Percentiles rank a stretch among this genome's conserved stretches.
phyloP scores from a whole-genome alignment of 2,888 invertebrate genomes.

The Sturmia bella region DNA sequence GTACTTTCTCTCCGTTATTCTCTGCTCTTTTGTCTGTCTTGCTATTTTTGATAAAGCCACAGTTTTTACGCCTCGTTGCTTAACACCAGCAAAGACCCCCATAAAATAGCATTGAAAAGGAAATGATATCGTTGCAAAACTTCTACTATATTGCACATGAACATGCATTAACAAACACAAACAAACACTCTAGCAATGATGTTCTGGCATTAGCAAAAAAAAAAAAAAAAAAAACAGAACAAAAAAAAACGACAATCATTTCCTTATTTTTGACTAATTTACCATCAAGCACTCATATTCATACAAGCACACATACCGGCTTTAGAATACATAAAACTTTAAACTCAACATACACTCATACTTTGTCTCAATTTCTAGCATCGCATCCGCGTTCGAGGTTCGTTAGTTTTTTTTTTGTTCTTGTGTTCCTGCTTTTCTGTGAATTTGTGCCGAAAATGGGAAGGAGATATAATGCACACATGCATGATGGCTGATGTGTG shows the following conservation, averaged over 20 bases:
- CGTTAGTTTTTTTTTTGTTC: not conserved
- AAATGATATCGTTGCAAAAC: slow-evolving; percentile 68
- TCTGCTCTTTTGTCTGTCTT: slow-evolving; percentile 6
- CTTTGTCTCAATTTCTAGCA: slow-evolving; percentile 57
- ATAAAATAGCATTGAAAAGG: slow-evolving; percentile 70
- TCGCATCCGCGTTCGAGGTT: slow-evolving; percentile 61
- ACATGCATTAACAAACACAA: slow-evolving; percentile 54
- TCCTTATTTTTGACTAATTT: slow-evolving; percentile 69
- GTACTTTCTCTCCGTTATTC: not conserved
- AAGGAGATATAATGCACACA: slow-evolving; percentile 25
- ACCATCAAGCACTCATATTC: slow-evolving; percentile 52
- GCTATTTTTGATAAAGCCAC: slow-evolving; percentile 57
- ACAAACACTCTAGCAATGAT: slow-evolving; percentile 8
- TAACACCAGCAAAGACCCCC: slow-evolving; percentile 67
- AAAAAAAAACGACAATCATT: slow-evolving; percentile 51
- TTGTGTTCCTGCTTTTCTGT: slow-evolving; percentile 2
- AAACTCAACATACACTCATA: slow-evolving; percentile 54
- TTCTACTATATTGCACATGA: slow-evolving; percentile 65
- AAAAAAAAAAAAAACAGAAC: too few species aligned
- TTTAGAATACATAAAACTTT: slow-evolving; percentile 40
- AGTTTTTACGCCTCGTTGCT: slow-evolving; percentile 70
- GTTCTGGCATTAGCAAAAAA: not conserved
- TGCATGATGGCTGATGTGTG: slow-evolving; percentile 21
- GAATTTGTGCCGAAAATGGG: slow-evolving; percentile 41
- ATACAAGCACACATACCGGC: slow-evolving; percentile 20